Evolutionary conservation across 2,113 vertebrate genomes (phyloP), one percentile per base, ranked within the genome.

Genomic region (Rattus rattus): DNA sequence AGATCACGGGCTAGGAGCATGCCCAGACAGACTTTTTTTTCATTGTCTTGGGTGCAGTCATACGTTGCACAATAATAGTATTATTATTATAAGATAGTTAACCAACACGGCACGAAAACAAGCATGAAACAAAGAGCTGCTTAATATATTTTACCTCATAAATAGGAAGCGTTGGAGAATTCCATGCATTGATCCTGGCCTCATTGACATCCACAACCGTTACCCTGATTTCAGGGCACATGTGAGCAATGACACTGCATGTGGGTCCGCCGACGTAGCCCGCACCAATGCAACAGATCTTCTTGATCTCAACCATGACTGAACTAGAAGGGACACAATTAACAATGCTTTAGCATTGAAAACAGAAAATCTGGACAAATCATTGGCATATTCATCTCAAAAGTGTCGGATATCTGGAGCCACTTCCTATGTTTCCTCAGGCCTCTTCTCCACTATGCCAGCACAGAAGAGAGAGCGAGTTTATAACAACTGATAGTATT

Each of bases 181-280:
- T 99, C 99, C 99, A 99, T n/a, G 99, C 99, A 88, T 99, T 99
- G 98, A 99, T 99, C 96, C 99, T 99, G 14, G 99, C 98, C 96
- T 99, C 99, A 1, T 99, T 99, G 87, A 99, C 98, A 59, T 99
- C 99, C 75, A 99, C 99, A 33, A 99, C 99, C 0, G 99, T 99
- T 69, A 99, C 99, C 7, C 98, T 99, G 97, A 99, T 99, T 81
- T 98, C 98, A 0, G 99, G 99, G 92, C 99, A 99, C 99, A 99
- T 99, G 3, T 99, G 99, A 1, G 99, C 99, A 70, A 99, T 99
- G 47, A 99, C 99, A 5, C 99, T 99, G 96, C 99, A 99, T 0
- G 99, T 99, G 14, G 99, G 99, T 13, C 99, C 99, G 30, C 99
- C 99, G 0, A 99, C 99, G 30, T 99, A 99, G 54, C 99, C 99